Evolutionary conservation across 2,113 vertebrate genomes (phyloP).

Genomic region (Oreocharis arfaki): DNA sequence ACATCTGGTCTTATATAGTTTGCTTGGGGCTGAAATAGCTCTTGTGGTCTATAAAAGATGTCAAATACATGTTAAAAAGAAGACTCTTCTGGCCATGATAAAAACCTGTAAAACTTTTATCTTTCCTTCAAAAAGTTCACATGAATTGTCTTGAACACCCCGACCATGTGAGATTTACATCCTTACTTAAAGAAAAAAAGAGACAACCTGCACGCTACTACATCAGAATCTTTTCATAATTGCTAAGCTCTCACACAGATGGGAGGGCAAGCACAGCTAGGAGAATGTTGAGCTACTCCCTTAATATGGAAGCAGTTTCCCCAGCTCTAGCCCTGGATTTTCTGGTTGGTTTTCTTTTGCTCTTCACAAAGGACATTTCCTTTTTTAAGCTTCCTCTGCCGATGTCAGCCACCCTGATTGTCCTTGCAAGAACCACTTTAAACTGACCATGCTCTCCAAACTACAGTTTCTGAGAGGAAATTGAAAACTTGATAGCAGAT

Average conservation of each 20-base stretch:
- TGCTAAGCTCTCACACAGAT: not conserved
- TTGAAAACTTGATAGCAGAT: not conserved
- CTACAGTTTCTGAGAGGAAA: not conserved
- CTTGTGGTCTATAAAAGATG: not conserved
- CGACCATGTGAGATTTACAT: not conserved
- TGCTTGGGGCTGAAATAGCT: not conserved
- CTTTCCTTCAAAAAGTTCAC: not conserved
- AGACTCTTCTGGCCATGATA: not conserved
- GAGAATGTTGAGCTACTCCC: not conserved
- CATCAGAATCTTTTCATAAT: not conserved
- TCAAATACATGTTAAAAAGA: not conserved
- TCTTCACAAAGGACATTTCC: not conserved
- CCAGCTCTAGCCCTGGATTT: not conserved
- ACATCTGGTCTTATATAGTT: not conserved
- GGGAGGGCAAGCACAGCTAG: not conserved
- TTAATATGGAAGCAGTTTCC: not conserved
- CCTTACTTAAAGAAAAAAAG: not conserved
- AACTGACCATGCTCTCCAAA: not conserved
- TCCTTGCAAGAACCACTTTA: not conserved
- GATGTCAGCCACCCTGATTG: not conserved
- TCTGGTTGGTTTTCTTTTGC: not conserved
- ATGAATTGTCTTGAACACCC: not conserved
- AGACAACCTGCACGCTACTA: not conserved
- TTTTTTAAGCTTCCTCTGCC: not conserved
- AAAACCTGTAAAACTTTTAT: not conserved